Percentiles rank a stretch among this genome's conserved stretches.
phyloP scores from a whole-genome alignment of 1,140 invertebrate species.

The Ips typographus region DNA sequence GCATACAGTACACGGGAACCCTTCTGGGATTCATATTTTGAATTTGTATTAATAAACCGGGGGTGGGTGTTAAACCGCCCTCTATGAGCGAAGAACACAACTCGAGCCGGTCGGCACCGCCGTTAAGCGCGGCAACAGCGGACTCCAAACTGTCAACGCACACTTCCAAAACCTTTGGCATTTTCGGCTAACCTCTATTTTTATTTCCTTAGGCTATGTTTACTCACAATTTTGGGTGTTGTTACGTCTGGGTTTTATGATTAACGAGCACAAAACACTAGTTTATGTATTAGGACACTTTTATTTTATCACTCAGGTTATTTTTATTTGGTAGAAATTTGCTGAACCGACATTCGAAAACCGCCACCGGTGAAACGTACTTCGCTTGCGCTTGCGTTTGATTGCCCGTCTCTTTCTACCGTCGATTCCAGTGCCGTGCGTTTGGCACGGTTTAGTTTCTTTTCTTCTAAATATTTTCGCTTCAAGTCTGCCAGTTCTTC shows the following conservation, averaged over 20 bases:
- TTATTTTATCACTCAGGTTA: constrained; percentile 20
- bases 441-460: constrained; percentile 36
- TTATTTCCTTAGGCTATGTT: constrained; percentile 38
- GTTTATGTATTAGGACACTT: neutral
- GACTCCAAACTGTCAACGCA: constrained; percentile 85
- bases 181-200: constrained; percentile 36
- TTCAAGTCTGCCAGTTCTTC: constrained; percentile 61
- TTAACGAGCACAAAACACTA: no score
- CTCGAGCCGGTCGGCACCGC: constrained; percentile 80
- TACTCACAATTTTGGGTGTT: constrained; percentile 5
- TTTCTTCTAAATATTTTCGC: constrained; percentile 57
- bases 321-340: constrained; percentile 29
- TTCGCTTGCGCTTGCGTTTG: constrained; percentile 28
- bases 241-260: no score
- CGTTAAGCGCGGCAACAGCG: constrained; percentile 69
- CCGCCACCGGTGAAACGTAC: constrained; percentile 50
- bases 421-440: constrained; percentile 32
- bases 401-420: constrained; percentile 24
- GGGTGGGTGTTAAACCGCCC: constrained; percentile 84
- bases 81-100: constrained; percentile 80
- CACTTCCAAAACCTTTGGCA: constrained; percentile 69
- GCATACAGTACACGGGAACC: constrained; percentile 79
- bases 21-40: constrained; percentile 54
- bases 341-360: constrained; percentile 46
- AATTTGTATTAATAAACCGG: constrained; percentile 64